Conservation (phyloP, 2,797 vertebrate species). For the Ceryle rudis region DNA sequence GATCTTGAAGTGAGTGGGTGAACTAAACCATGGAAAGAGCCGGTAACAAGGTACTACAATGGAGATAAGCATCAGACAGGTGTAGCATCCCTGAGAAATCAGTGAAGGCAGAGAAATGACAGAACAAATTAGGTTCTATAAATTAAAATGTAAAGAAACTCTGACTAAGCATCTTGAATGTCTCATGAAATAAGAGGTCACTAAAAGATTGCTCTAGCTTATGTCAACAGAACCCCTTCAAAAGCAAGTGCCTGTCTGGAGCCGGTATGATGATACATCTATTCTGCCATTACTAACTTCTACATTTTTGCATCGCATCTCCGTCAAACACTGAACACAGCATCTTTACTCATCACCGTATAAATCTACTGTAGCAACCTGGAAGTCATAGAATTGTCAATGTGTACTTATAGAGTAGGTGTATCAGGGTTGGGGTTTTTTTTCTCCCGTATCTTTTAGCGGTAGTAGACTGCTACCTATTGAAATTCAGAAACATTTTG, state of each 20-base stretch:
- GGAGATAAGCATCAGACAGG: not conserved
- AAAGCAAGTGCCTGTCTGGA: not conserved
- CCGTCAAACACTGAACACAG: conserved; percentile 37
- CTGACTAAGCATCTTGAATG: conserved; percentile 1
- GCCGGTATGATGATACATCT: not conserved
- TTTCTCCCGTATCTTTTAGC: not conserved
- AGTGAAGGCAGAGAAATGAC: not conserved
- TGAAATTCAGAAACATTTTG: conserved; percentile 25
- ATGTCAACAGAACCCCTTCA: not conserved
- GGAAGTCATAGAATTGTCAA: conserved; percentile 45
- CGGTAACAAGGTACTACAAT: not conserved
- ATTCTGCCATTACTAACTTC: not conserved
- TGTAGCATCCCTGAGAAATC: not conserved
- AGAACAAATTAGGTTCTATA: not conserved
- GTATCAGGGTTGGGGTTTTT: not conserved
- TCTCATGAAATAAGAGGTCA: conserved; percentile 41
- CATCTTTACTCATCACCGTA: conserved; percentile 30
- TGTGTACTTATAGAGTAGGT: not conserved
- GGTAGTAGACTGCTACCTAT: not conserved
- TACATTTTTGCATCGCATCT: not conserved
- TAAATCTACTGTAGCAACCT: conserved; percentile 30
- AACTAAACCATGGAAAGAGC: not conserved
- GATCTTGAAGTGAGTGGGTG: not conserved
- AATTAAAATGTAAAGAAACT: conserved; percentile 31
- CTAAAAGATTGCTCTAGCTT: conserved; percentile 3